Evolutionary conservation across 2,797 vertebrate genomes (phyloP).

Genomic region (Sebastes matsubarae): DNA sequence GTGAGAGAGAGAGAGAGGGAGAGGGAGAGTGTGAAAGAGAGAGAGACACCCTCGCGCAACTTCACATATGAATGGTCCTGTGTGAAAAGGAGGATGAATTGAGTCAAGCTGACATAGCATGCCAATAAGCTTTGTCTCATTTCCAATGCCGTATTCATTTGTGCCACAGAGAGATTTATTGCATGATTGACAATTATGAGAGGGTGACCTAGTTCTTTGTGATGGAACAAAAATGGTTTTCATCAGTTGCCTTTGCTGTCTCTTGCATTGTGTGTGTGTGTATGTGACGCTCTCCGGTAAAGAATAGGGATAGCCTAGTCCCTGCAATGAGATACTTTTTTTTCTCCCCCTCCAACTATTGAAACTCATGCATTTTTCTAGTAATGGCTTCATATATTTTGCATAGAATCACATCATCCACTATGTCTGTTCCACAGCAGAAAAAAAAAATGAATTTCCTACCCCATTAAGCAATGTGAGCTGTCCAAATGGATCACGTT

Average conservation of each 20-base stretch:
- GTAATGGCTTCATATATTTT: slow-evolving; percentile 83
- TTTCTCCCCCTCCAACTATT: slow-evolving; percentile 53
- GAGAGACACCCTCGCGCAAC: slow-evolving; percentile 79
- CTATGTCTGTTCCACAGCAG: slow-evolving; percentile 67
- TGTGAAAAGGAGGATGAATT: slow-evolving; percentile 90
- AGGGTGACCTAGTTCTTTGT: slow-evolving; percentile 91
- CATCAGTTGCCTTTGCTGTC: slow-evolving; percentile 83
- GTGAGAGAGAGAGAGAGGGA: not conserved
- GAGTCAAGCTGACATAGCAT: slow-evolving; percentile 90
- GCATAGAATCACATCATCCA: slow-evolving; percentile 79
- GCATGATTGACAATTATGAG: slow-evolving; percentile 94
- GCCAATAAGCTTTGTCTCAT: slow-evolving; percentile 93
- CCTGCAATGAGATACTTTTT: slow-evolving; percentile 57
- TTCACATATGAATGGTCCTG: slow-evolving; percentile 88
- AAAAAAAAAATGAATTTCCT: slow-evolving; percentile 76
- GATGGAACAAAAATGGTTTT: slow-evolving; percentile 89
- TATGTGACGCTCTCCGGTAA: slow-evolving; percentile 59
- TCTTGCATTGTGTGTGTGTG: slow-evolving; percentile 77
- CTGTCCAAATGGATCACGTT: slow-evolving; percentile 74
- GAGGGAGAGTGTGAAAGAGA: slow-evolving; percentile 16
- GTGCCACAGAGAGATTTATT: slow-evolving; percentile 90
- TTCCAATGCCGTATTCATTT: slow-evolving; percentile 90
- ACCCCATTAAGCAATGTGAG: slow-evolving; percentile 80
- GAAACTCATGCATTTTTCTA: slow-evolving; percentile 72
- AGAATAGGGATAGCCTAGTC: slow-evolving; percentile 74